Evolutionary conservation across 2,888 invertebrate species (phyloP).

Genomic region (Onthophagus sagittarius): DNA sequence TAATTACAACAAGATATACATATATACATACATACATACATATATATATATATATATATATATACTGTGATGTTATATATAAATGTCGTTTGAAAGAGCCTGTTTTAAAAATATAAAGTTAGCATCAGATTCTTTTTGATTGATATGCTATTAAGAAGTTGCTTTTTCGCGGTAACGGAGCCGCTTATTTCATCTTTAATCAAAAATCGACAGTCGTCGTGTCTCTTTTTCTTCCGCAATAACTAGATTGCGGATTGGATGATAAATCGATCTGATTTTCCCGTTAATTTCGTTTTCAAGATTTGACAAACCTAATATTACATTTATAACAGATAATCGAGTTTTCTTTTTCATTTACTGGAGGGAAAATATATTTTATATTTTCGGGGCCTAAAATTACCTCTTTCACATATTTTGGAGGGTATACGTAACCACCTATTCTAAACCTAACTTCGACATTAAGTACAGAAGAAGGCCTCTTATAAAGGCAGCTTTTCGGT

Average conservation of each 20-base stretch:
- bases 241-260: background rate
- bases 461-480: background rate
- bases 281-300: background rate
- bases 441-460: background rate
- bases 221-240: background rate
- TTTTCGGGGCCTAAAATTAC: background rate
- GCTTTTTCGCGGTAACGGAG: background rate
- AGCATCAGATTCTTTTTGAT: no score
- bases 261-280: background rate
- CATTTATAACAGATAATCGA: no score
- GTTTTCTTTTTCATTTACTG: background rate
- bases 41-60: no score
- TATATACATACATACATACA: no score
- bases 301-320: background rate
- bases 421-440: background rate
- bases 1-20: no score
- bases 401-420: background rate
- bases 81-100: no score
- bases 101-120: no score
- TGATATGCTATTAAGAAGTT: background rate
- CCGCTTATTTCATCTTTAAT: background rate
- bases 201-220: background rate
- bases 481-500: background rate
- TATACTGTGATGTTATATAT: no score
- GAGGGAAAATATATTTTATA: background rate